These are phyloP conservation scores for Capromys pilorides DNA, from an alignment of 2,797 vertebrate genomes.

Conservation along the genomic window DNA sequence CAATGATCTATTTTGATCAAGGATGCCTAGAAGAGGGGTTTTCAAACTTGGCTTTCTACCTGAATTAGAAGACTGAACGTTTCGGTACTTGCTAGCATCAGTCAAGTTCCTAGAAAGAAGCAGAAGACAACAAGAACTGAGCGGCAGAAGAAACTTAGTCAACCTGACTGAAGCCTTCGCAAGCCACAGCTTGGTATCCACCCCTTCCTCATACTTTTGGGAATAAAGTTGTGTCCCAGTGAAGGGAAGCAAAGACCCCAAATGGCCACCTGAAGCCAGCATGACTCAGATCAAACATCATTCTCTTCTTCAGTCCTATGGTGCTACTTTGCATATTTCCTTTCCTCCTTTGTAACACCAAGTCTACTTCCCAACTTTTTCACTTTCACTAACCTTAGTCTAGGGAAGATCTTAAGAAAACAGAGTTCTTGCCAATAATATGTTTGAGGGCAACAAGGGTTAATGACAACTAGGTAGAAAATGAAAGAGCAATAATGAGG, in stretches of 20 bases:
- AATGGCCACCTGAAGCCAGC: background rate
- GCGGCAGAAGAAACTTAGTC: background rate
- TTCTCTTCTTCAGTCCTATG: background rate
- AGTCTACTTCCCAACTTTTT: background rate
- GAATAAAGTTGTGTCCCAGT: background rate
- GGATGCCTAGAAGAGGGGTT: background rate
- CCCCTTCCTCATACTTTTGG: background rate
- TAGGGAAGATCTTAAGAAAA: conserved; percentile 19
- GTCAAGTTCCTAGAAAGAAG: conserved; percentile 41
- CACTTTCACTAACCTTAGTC: background rate
- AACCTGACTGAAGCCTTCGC: background rate
- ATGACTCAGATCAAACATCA: background rate
- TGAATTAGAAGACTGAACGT: conserved; percentile 41
- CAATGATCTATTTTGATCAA: conserved; percentile 18
- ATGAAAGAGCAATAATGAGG: background rate
- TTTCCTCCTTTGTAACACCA: background rate
- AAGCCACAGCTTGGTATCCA: background rate
- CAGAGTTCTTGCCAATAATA: background rate
- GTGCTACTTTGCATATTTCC: background rate
- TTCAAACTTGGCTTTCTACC: conserved; percentile 17
- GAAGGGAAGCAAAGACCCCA: background rate
- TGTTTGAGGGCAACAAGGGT: background rate
- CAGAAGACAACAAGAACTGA: background rate
- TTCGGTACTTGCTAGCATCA: conserved; percentile 15
- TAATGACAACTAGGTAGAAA: background rate